Percentiles rank a stretch among this genome's conserved stretches.
Evolutionary conservation across 2,888 invertebrate species (phyloP).

Genomic region (Pollenia amentaria): DNA sequence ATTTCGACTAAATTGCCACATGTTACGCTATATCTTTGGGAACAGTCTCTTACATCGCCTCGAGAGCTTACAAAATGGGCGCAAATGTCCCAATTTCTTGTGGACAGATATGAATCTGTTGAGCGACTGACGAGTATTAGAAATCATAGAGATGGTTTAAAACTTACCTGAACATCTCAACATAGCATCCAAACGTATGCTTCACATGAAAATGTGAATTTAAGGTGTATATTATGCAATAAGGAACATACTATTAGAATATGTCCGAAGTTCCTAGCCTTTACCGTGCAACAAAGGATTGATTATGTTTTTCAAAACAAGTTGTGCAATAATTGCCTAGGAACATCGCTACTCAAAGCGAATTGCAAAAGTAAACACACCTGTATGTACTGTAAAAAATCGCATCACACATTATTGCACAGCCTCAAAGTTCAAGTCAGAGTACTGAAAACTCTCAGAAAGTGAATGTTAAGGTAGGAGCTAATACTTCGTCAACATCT

Average conservation of each 20-base stretch:
- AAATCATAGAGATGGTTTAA: not conserved
- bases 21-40: not conserved
- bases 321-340: conserved; percentile 3
- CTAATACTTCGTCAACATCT: too few relatives aligned
- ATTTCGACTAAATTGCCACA: conserved; percentile 17
- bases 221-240: not conserved
- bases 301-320: conserved; percentile 1
- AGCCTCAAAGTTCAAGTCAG: not conserved
- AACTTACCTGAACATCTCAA: not conserved
- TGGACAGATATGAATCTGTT: conserved; percentile 7
- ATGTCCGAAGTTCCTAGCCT: conserved; percentile 1
- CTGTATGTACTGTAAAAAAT: not conserved
- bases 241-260: not conserved
- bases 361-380: conserved; percentile 7
- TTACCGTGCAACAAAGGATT: not conserved
- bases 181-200: not conserved
- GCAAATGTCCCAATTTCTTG: conserved; percentile 25
- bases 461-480: not conserved
- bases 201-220: not conserved
- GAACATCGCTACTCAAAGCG: not conserved
- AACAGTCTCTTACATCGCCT: conserved; percentile 10
- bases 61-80: conserved; percentile 23
- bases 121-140: not conserved
- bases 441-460: not conserved
- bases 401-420: not conserved